A percentile compares a stretch with the other conserved stretches of the same genome.
Evolutionary conservation across 2,797 vertebrate genomes (phyloP).

Genomic region (Galaxias olidus): DNA sequence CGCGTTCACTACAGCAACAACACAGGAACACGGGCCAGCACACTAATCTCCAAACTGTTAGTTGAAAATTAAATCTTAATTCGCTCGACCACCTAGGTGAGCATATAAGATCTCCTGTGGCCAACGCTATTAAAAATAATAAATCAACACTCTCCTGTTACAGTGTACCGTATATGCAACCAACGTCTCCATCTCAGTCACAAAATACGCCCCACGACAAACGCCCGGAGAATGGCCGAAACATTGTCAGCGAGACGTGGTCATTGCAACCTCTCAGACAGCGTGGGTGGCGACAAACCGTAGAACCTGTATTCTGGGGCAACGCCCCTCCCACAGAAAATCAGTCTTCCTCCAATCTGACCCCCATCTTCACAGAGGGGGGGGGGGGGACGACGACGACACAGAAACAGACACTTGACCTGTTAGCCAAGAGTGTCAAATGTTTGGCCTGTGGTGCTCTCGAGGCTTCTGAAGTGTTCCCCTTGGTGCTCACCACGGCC

Average conservation of each 20-base stretch:
- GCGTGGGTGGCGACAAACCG: slow-evolving; percentile 15
- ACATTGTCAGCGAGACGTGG: not conserved
- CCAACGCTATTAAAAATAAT: too few species aligned
- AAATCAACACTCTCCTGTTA: too few species aligned
- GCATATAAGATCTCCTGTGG: too few species aligned
- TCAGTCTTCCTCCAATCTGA: slow-evolving; percentile 18
- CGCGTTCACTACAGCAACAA: slow-evolving; percentile 2
- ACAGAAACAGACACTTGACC: slow-evolving; percentile 12
- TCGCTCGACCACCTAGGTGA: too few species aligned
- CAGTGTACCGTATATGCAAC: not conserved
- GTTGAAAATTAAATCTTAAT: too few species aligned
- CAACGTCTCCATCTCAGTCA: too few species aligned
- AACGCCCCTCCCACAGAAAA: slow-evolving; percentile 26
- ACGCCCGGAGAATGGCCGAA: too few species aligned
- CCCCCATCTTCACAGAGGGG: slow-evolving; percentile 24
- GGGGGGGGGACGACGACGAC: not conserved
- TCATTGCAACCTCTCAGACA: not conserved
- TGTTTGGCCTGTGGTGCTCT: slow-evolving; percentile 28
- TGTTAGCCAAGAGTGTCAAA: slow-evolving; percentile 28
- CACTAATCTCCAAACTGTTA: not conserved
- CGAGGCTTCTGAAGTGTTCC: slow-evolving; percentile 49
- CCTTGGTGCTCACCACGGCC: slow-evolving; percentile 47
- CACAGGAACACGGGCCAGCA: not conserved
- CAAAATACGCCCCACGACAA: too few species aligned
- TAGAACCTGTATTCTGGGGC: slow-evolving; percentile 18